Conservation (phyloP, 2,797 vertebrate species). For the Lagodon rhomboides region DNA sequence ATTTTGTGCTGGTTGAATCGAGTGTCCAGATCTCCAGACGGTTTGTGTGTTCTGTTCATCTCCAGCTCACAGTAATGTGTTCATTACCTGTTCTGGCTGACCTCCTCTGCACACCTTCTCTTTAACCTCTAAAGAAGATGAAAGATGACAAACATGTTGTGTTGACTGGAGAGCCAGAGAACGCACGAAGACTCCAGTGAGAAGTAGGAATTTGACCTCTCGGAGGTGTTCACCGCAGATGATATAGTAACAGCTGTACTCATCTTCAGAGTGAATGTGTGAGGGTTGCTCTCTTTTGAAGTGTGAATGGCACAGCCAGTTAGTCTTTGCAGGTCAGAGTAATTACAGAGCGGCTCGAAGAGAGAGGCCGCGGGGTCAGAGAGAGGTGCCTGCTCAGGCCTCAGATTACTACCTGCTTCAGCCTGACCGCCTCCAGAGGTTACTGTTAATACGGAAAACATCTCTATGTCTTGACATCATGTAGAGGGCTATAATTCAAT, state of each 20-base stretch:
- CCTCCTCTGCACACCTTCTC: conserved; percentile 8
- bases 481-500: background rate
- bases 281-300: conserved; percentile 76
- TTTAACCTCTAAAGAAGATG: conserved; percentile 6
- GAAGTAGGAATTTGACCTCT: conserved; percentile 59
- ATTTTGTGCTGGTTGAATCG: background rate
- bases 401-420: conserved; percentile 60
- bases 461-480: conserved; percentile 11
- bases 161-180: conserved; percentile 22
- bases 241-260: conserved; percentile 76
- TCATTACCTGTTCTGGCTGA: background rate
- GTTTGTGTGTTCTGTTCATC: background rate
- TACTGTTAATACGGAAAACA: conserved; percentile 46
- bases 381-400: conserved; percentile 55
- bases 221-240: conserved; percentile 41
- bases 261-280: conserved; percentile 51
- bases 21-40: background rate
- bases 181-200: conserved; percentile 29
- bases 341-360: conserved; percentile 81
- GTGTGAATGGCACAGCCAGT: conserved; percentile 59
- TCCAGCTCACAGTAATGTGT: background rate
- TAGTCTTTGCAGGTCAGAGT: conserved; percentile 70
- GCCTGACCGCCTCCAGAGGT: conserved; percentile 32
- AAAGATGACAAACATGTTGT: conserved; percentile 28
- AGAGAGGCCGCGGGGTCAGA: conserved; percentile 67